Base-by-base conservation (phyloP, 2,888 invertebrate genomes). In the Alloscopus bannaensis region DNA sequence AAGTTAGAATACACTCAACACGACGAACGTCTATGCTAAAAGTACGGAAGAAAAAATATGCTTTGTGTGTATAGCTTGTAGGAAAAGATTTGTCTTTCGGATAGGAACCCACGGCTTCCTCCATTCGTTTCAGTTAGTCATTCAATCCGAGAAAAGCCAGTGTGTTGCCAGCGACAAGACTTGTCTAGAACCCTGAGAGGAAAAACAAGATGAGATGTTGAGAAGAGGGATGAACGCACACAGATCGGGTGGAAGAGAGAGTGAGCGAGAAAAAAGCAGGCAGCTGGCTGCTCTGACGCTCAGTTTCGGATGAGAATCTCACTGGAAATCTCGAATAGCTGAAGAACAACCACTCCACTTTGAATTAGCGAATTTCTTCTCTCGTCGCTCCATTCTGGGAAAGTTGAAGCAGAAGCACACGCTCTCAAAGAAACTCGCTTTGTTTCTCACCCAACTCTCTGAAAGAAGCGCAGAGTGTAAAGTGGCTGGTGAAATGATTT, bases 261-360 rank as follows among this genome's bases (percentile, higher is more conserved):
- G n/a, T n/a, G n/a, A 42, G 13, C 42, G 42, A 42, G 68, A 55
- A 71, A 55, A 70, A 71, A 69, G 59, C 42, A 71, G 47, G 71
- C 71, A 71, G 71, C 71, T 71, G 71, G 60, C 47, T 62, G 71
- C 71, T 16, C 50, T 50, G 45, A 3, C 45, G 71, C 62, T 71
- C 71, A 71, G 71, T 71, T 71, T 62, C 71, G 62, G 71, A 50
- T 59, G 31, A 71, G 71, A 50, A 71, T 71, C 62, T 59, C 71
- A 45, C 71, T 71, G 71, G 71, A 71, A 69, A 59, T 71, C 71
- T 71, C 52, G 20, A 60, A 71, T 24, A n/a, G 18, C 31, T 16
- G 57, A 36, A n/a, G n/a, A n/a, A n/a, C n/a, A n/a, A n/a, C n/a
- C n/a, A n/a, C 45, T 45, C 45, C 18, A 16, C n/a, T 18, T 36